phyloP scores from a whole-genome alignment of 2,113 vertebrate species.

The Scophthalmus maximus region DNA sequence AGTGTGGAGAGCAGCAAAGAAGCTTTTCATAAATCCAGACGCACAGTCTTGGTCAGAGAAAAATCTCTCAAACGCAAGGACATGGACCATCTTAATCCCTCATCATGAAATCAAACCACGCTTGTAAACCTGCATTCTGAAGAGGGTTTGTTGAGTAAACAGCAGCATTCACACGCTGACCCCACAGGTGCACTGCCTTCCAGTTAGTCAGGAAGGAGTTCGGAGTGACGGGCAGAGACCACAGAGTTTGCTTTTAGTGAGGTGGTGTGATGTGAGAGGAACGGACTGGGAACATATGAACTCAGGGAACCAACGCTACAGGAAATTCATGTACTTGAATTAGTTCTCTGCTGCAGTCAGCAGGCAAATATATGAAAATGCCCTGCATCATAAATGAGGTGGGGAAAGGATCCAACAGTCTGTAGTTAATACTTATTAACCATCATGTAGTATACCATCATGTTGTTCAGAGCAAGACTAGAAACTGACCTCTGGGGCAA shows the following conservation, averaged over 20 bases:
- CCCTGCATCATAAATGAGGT: neutral
- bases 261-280: slow-evolving; percentile 48
- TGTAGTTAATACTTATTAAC: neutral
- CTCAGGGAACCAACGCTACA: slow-evolving; percentile 27
- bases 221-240: slow-evolving; percentile 27
- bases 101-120: slow-evolving; percentile 38
- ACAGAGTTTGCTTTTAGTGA: slow-evolving; percentile 46
- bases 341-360: neutral
- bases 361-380: neutral
- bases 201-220: slow-evolving; percentile 42
- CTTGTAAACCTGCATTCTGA: slow-evolving; percentile 22
- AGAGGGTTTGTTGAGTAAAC: slow-evolving; percentile 5
- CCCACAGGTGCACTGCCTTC: slow-evolving; percentile 40
- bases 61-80: slow-evolving; percentile 15
- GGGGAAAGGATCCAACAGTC: neutral
- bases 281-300: slow-evolving; percentile 38
- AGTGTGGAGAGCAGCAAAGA: slow-evolving; percentile 41
- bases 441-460: neutral
- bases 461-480: no score
- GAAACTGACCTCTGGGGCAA: slow-evolving; percentile 92
- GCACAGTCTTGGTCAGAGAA: slow-evolving; percentile 7
- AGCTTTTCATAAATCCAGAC: slow-evolving; percentile 52
- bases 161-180: slow-evolving; percentile 28
- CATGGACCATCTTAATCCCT: slow-evolving; percentile 19
- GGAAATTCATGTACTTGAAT: neutral